Conservation (phyloP, 37 sponge, comb jelly and placozoan species). For the Hormiphora californensis region DNA sequence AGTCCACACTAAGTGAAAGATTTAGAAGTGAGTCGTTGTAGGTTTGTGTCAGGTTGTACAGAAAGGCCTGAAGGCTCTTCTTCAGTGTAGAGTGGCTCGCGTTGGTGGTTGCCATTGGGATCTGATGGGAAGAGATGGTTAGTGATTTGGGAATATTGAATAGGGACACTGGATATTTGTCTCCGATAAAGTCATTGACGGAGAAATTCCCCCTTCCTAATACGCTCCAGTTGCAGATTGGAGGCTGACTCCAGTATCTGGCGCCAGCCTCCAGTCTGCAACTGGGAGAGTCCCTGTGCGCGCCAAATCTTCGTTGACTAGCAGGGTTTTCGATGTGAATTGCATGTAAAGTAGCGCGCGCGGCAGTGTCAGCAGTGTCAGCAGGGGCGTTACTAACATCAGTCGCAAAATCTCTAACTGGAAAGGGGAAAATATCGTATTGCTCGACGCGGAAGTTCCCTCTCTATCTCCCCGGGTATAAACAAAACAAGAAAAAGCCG, state of each 20-base stretch:
- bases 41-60: not conserved
- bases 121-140: not conserved
- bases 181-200: not conserved
- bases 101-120: not conserved
- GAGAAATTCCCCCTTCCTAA: not conserved
- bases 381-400: too few relatives aligned
- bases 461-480: not conserved
- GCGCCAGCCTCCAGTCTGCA: too few relatives aligned
- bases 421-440: too few relatives aligned
- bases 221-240: too few relatives aligned
- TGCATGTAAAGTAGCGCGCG: too few relatives aligned
- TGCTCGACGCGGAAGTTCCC: not conserved
- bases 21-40: not conserved
- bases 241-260: too few relatives aligned
- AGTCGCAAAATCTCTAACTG: too few relatives aligned
- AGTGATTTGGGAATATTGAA: not conserved
- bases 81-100: not conserved
- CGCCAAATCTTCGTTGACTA: too few relatives aligned
- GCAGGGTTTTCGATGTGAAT: too few relatives aligned
- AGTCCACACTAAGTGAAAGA: not conserved
- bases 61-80: conserved; percentile 2
- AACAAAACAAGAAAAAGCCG: not conserved
- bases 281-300: too few relatives aligned
- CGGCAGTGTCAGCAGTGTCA: too few relatives aligned
- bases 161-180: too few relatives aligned